Evolutionary conservation across 1,140 invertebrate genomes (phyloP), one percentile per base, ranked within the genome.

Genomic region (Gryllus bimaculatus): DNA sequence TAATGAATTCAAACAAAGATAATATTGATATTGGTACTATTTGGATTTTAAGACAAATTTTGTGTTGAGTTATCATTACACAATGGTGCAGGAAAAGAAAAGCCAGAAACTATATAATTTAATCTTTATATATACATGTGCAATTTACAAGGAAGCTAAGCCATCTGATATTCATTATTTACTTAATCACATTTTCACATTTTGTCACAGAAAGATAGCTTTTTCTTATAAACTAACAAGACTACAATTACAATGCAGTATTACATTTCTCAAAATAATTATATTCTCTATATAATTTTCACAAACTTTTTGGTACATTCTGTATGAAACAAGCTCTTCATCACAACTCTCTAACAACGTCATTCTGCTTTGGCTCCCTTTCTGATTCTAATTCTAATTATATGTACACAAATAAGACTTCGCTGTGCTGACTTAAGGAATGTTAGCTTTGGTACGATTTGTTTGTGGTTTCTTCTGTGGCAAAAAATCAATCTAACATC

Each of bases 371-470:
- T 48, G 47, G 48, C 47, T 47, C 21, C 48, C 47, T 48, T 47
- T 48, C 8, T 48, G 47, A 54, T 0, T 48, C 47, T 77, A 20
- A 20, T 48, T 77, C 47, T 77, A 77, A 48, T 47, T 21, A 48
- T 47, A 76, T 76, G 21, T 77, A 48, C 47, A 48, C 48, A 77
- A 20, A 77, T 48, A 77, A 54, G 18, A 13, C 39, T 54, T 48
- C 76, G 47, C 12, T 77, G 76, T 77, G 39, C 54, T 73, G 21
- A 49, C 49, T 79, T 75, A 77, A 82, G 79, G 80, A 81, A 79
- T 80, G 79, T 81, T 81, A 82, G 76, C 82, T 81, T 81, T 81
- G 81, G 81, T 81, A 81, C 79, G 39, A 13, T 73, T 48, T 74
- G 47, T 79, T 79, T 48, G 39, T 79, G n/a, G 48, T 48, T 74